phyloP scores from a whole-genome alignment of 2,888 invertebrate species.

The Sminthurinus aureus region DNA sequence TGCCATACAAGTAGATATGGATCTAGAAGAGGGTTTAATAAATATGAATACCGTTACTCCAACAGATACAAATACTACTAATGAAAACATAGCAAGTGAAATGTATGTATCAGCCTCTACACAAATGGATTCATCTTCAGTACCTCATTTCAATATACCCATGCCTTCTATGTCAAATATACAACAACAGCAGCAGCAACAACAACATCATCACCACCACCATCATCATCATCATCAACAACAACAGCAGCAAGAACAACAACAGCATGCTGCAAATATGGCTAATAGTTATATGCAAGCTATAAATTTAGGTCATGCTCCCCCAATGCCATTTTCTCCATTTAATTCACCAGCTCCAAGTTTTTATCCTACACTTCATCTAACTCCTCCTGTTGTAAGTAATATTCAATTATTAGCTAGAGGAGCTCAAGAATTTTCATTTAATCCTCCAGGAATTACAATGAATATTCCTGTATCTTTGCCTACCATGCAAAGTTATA shows the following conservation, averaged over 20 bases:
- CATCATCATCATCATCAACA: conserved; percentile 8
- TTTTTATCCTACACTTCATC: conserved; percentile 50
- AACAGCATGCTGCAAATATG: conserved; percentile 1
- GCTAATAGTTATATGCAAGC: conserved; percentile 32
- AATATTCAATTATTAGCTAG: conserved; percentile 55
- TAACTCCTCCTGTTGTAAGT: conserved; percentile 54
- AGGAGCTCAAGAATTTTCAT: conserved; percentile 44
- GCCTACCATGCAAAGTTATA: conserved; percentile 29
- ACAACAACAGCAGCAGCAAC: not conserved
- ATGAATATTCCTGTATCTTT: conserved; percentile 50
- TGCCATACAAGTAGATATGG: conserved; percentile 59
- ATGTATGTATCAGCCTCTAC: conserved; percentile 32
- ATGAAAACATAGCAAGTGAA: not conserved
- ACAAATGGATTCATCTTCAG: conserved; percentile 1
- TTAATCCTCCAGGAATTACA: conserved; percentile 36
- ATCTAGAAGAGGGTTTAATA: conserved; percentile 49
- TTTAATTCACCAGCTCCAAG: conserved; percentile 21
- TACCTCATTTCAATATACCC: conserved; percentile 1
- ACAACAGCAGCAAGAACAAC: not conserved
- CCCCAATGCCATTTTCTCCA: conserved; percentile 14
- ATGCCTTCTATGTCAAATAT: conserved; percentile 9
- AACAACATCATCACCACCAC: conserved; percentile 5
- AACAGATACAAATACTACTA: not conserved
- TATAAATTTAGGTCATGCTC: conserved; percentile 17
- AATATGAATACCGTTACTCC: conserved; percentile 31